Base-by-base conservation (phyloP, 2,888 invertebrate species). In the Melanargia galathea region DNA sequence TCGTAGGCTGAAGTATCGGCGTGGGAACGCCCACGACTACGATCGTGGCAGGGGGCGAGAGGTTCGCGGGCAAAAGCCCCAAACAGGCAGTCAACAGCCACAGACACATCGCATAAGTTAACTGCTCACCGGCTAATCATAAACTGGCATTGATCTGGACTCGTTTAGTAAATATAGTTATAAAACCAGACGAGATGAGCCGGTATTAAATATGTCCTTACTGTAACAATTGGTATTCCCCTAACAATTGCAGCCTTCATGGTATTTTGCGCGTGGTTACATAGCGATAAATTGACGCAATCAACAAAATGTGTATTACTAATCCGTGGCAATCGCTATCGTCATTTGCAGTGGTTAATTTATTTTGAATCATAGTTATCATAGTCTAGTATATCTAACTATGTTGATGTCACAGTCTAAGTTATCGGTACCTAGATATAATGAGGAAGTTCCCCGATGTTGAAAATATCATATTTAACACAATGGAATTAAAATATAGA, bases 1-100 rank as follows among this genome's bases (percentile, higher is more conserved):
- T 75, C 4, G 89, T 89, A 0, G 92, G 90, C 35, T 75, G 71
- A 11, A 91, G 69, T 46, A 92, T 91, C 2, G 92, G 87, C 4
- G 87, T 67, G 0, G 90, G 88, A n/a, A 83, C 79, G 13, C 83
- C 88, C 16, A 86, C 77, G 16, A 89, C 75, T 5, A 87, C 78
- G 2, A 86, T 72, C 24, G 76, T 79, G 0, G 72, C 69, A 1
- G 80, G 71, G n/a, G 80, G 81, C 20, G 79, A 68, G 0, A 84
- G 84, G 63, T 80, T 84, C 35, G 81, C 63, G 13, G 89, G 90
- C 66, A 88, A 70, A 64, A 91, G 73, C 64, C 92, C 91, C 69
- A 92, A 78, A 69, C 92, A 92, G 48, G 92, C 90, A 26, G 92
- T 90, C 64, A 92, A 71, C 65, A 92, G 77, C 92, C 92, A 92